Base-by-base conservation (phyloP, 2,797 vertebrate genomes). In the Spinibarbus caldwelli region DNA sequence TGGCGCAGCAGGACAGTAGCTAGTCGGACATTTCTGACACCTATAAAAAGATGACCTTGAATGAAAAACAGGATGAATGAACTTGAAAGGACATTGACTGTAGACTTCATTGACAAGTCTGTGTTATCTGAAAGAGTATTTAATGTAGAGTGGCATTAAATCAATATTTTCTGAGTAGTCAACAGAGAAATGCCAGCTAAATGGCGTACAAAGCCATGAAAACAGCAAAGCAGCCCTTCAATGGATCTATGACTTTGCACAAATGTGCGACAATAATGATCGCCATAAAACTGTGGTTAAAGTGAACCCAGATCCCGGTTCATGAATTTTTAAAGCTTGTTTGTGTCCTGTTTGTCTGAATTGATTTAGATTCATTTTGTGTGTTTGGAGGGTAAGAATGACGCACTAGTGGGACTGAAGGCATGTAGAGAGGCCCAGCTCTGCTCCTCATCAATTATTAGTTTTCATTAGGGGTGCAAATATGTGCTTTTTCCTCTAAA, bases 271-370 rank as follows among this genome's bases (percentile, higher is more conserved):
- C 52, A 72, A 7, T 80, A 82, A 85, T 72, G 82, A 43, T 57
- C 6, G 1, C 34, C 45, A 66, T 68, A 73, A 47, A 85, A 29
- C 47, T 78, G 67, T 85, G 52, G 70, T 81, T 87, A 68, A 71
- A 17, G 47, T 64, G 71, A 84, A 73, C 75, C 57, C 31, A 78
- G 70, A 79, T 83, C 81, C 57, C 38, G 47, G 31, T 81, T 86
- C 26, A 84, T 91, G 49, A 89, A 89, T 89, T 90, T 89, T 89
- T 88, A 76, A 91, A 76, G 45, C 57, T 59, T 75, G 70, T 78
- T 68, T 77, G 36, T 57, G 72, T 70, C 66, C 62, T 78, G 36
- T 77, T 86, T 70, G 81, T 84, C 71, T 49, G 45, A 80, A 84
- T 88, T 85, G 54, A 89, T 87, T 76, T 76, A 62, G 49, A 73